phyloP scores from a whole-genome alignment of 2,797 vertebrate genomes.

The Sebastes paucispinis region DNA sequence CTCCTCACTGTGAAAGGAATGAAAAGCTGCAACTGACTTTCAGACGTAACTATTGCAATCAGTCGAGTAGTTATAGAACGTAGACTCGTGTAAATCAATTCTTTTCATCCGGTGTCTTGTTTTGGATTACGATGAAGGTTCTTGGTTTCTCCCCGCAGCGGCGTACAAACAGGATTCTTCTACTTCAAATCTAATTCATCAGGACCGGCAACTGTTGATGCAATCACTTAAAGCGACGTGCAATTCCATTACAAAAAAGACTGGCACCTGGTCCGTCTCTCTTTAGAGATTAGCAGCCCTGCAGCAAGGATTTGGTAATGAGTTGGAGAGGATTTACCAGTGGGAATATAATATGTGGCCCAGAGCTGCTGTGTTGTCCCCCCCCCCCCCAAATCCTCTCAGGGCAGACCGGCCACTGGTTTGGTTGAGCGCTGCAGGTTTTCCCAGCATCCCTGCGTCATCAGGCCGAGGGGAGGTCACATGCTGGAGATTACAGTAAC shows the following conservation, averaged over 20 bases:
- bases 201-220: slow-evolving; percentile 56
- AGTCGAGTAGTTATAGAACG: background rate
- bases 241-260: slow-evolving; percentile 71
- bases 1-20: slow-evolving; percentile 25
- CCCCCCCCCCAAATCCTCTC: slow-evolving; percentile 68
- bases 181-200: slow-evolving; percentile 56
- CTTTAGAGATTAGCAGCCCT: slow-evolving; percentile 67
- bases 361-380: slow-evolving; percentile 64
- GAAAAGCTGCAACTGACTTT: slow-evolving; percentile 8
- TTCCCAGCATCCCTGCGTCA: slow-evolving; percentile 52
- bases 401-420: slow-evolving; percentile 51
- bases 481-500: slow-evolving; percentile 77
- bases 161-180: slow-evolving; percentile 28
- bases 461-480: slow-evolving; percentile 61
- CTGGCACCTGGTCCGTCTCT: slow-evolving; percentile 68
- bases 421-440: slow-evolving; percentile 62
- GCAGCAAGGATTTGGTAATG: slow-evolving; percentile 72
- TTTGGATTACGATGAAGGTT: slow-evolving; percentile 17
- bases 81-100: background rate
- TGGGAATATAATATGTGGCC: slow-evolving; percentile 71
- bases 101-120: background rate
- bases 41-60: slow-evolving; percentile 1
- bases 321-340: slow-evolving; percentile 74
- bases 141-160: background rate
- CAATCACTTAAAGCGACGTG: slow-evolving; percentile 62